phyloP scores from a whole-genome alignment of 1,140 invertebrate genomes.

The Ceratina calcarata region DNA sequence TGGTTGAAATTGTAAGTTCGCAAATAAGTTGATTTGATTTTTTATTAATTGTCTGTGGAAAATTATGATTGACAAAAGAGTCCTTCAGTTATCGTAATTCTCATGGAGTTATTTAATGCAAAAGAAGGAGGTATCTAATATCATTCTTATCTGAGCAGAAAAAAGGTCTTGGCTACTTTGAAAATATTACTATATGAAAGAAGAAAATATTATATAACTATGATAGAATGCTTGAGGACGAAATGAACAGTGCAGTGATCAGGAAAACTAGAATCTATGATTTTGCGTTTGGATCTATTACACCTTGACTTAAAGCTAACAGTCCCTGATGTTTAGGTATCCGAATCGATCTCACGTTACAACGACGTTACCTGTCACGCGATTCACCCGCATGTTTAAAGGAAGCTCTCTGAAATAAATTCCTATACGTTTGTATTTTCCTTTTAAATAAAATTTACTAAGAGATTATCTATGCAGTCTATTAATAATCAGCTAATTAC shows the following conservation, averaged over 20 bases:
- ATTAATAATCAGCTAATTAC: too few relatives aligned
- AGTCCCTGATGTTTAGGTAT: constrained; percentile 32
- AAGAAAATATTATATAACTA: too few relatives aligned
- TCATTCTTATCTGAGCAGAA: too few relatives aligned
- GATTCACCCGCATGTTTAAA: constrained; percentile 1
- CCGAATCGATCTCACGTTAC: constrained; percentile 36
- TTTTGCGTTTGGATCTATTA: not conserved
- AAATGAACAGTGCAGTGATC: not conserved
- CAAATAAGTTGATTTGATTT: not conserved
- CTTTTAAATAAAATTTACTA: not conserved
- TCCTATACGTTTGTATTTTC: not conserved
- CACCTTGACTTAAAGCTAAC: constrained; percentile 26
- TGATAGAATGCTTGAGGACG: not conserved
- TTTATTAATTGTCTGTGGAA: not conserved
- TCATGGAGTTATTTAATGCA: too few relatives aligned
- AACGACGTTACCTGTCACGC: constrained; percentile 21
- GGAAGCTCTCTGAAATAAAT: not conserved
- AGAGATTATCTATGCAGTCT: too few relatives aligned
- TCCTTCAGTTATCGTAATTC: too few relatives aligned
- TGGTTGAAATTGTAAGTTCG: not conserved
- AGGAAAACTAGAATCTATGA: not conserved
- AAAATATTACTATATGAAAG: too few relatives aligned
- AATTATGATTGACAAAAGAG: not conserved
- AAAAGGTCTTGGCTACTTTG: too few relatives aligned
- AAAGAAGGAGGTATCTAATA: too few relatives aligned